These are phyloP conservation scores for Colinus virginianus DNA, from an alignment of 2,113 vertebrate genomes.

Conservation along the genomic window DNA sequence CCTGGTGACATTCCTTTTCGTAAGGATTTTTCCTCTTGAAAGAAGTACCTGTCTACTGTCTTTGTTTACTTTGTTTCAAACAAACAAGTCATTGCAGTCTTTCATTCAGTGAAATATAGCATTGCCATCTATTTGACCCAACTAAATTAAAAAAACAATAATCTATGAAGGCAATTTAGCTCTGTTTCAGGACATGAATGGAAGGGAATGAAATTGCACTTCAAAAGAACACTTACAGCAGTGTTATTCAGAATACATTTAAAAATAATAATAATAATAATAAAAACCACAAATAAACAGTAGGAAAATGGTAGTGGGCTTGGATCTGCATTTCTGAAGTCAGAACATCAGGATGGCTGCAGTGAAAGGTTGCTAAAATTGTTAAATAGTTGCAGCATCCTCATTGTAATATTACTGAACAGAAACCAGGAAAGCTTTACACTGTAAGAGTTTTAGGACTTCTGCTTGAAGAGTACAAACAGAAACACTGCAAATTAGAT, in stretches of 20 bases:
- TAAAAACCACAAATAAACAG: not conserved
- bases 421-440: conserved; percentile 3
- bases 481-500: conserved; percentile 12
- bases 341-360: not conserved
- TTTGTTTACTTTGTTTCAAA: conserved; percentile 4
- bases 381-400: not conserved
- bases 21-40: not conserved
- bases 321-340: not conserved
- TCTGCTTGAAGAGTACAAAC: not conserved
- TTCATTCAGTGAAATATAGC: not conserved
- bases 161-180: conserved; percentile 24
- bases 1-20: not conserved
- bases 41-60: not conserved
- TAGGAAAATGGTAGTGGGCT: not conserved
- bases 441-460: not conserved
- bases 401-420: not conserved
- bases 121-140: conserved; percentile 16
- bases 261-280: not conserved
- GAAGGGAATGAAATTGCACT: conserved; percentile 24
- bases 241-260: not conserved
- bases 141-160: conserved; percentile 16
- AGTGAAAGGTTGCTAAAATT: not conserved
- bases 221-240: not conserved
- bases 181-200: not conserved
- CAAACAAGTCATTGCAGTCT: not conserved